Evolutionary conservation across 2,797 vertebrate species (phyloP).

Genomic region (Nannoperca australis): DNA sequence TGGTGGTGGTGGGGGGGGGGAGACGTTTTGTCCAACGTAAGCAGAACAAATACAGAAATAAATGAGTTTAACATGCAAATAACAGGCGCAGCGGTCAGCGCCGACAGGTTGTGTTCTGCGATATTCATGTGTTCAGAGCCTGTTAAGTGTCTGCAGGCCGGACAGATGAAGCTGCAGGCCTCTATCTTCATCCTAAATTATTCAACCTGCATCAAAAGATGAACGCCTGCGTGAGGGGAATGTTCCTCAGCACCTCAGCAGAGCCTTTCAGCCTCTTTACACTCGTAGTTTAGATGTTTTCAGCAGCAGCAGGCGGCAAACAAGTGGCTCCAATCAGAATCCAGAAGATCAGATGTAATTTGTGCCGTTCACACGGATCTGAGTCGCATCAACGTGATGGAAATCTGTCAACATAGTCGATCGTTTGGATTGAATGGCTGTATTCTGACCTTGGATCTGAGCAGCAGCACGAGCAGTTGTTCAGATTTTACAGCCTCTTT

Average conservation of each 20-base stretch:
- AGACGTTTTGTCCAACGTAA: neutral
- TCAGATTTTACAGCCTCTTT: neutral
- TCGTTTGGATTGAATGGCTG: neutral
- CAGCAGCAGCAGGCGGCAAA: too few relatives aligned
- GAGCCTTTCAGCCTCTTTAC: too few relatives aligned
- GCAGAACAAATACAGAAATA: conserved; percentile 28
- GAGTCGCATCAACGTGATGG: too few relatives aligned
- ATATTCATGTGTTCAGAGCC: neutral
- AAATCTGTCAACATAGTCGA: too few relatives aligned
- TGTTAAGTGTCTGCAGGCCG: neutral
- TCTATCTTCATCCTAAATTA: neutral
- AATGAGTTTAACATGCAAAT: conserved; percentile 41
- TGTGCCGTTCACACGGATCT: too few relatives aligned
- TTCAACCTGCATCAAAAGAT: neutral
- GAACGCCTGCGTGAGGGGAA: too few relatives aligned
- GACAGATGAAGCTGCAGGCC: neutral
- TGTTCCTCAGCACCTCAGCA: too few relatives aligned
- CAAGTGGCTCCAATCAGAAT: too few relatives aligned
- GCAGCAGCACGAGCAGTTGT: neutral
- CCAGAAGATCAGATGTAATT: too few relatives aligned
- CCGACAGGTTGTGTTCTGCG: neutral
- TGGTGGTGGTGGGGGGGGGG: too few relatives aligned
- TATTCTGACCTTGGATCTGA: neutral
- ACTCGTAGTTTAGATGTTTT: too few relatives aligned
- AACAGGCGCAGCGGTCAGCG: neutral